Base-by-base conservation (phyloP, 2,113 vertebrate genomes). In the Chrysemys picta region DNA sequence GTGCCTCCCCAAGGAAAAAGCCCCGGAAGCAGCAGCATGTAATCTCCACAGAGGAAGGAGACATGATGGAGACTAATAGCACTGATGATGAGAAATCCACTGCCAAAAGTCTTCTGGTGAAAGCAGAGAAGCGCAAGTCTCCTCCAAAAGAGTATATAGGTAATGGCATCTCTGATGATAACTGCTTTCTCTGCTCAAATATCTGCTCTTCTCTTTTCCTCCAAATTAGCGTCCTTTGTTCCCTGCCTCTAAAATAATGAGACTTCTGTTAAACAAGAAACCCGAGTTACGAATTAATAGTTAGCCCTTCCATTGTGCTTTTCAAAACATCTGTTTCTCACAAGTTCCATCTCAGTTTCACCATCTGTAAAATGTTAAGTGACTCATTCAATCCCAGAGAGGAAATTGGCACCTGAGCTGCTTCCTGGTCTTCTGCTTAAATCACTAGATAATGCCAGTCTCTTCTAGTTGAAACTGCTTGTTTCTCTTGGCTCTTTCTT, bases 1-100 rank as follows among this genome's bases (percentile, higher is more conserved):
- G 99, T 89, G 99, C 99, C 84, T 99, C 99, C 2, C 99, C 99
- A 0, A 98, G 99, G 92, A 99, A 99, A 96, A 99, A 99, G 92
- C 99, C 99, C 57, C 99, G 99, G 80, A 99, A 99, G 96, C 99
- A 99, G 97, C 99, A 99, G 97, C 99, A 99, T 0, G 98, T 99
- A 57, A 99, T 99, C 96, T 99, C 99, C 29, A 99, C 99, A 2
- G 99, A 99, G 97, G 99, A 99, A 96, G 99, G 99, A 1, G 99
- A 99, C 89, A 99, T 99, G 99, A 99, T 99, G 98, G 99, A 99
- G 98, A 99, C 99, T 21, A 99, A 99, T 97, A 99, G 99, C 97
- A 99, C 99, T 0, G 99, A 99, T 5, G 99, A 99, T 52, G 99
- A 99, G 95, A 99, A 99, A 96, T 98, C 98, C 54, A 98, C 98